Base-by-base conservation (phyloP, 2,888 invertebrate genomes). In the Phaedon cochleariae region DNA sequence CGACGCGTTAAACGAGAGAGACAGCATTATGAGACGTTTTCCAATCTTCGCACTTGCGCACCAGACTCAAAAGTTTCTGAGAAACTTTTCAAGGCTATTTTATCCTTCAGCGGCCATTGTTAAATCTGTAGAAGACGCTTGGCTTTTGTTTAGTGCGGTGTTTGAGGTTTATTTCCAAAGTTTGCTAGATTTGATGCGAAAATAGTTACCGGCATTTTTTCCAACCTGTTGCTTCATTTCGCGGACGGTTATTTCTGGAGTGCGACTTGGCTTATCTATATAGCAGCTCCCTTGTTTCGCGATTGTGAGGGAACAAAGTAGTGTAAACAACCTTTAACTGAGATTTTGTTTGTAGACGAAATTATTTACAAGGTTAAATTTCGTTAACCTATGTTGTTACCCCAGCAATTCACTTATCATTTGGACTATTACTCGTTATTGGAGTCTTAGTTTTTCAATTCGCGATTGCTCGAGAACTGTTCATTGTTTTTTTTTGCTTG, bases 51-150 rank as follows among this genome's bases (percentile, higher is more conserved):
- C 72, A 74, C 76, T 75, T 79, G 80, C 79, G 80, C 79, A 78
- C 73, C 77, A 74, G 73, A 77, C 77, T 79, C 78, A 73, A 77
- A 80, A 79, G 73, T 79, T 81, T 83, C 82, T 82, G 74, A 82
- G 82, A 82, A 83, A 79, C 78, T 81, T 81, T 82, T 82, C 81
- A 82, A 83, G 82, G 83, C 79, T 79, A 76, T 76, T 77, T 77
- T 76, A 80, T 81, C 80, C 80, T 82, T 80, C 76, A 80, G 82
- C 81, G 79, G 82, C 81, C 81, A 82, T 82, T 81, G 81, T 81
- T 82, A 77, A 76, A 79, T 79, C 77, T 76, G 76, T 70, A 65
- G 77, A 80, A 80, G 80, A 81, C 80, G 81, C 80, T 80, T 79
- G 74, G 74, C 72, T 73, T 76, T 72, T 63, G 57, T 57, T 69